Evolutionary conservation across 1,140 invertebrate species (phyloP).

Genomic region (Nasonia vitripennis): DNA sequence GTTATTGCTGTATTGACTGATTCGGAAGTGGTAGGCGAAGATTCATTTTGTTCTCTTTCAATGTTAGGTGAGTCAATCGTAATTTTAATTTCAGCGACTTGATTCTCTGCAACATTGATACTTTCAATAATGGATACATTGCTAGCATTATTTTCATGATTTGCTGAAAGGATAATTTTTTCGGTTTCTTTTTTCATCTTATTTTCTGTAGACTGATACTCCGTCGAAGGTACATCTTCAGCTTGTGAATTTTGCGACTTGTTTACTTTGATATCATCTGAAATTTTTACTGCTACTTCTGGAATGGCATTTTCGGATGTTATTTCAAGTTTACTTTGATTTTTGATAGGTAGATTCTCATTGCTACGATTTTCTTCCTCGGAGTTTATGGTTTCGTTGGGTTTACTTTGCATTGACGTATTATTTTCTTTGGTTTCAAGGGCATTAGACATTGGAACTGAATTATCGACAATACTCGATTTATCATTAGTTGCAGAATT

Average conservation of each 20-base stretch:
- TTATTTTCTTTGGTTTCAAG: background rate
- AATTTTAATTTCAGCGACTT: background rate
- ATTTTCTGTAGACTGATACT: too few relatives aligned
- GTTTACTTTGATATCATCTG: background rate
- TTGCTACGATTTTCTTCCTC: too few relatives aligned
- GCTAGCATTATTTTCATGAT: background rate
- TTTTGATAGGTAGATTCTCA: too few relatives aligned
- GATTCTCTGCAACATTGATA: background rate
- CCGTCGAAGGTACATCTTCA: background rate
- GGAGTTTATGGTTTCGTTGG: background rate
- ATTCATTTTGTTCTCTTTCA: background rate
- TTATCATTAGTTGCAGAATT: background rate
- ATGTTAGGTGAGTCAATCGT: background rate
- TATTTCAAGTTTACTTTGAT: too few relatives aligned
- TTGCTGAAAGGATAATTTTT: background rate
- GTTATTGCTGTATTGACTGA: background rate
- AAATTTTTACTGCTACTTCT: background rate
- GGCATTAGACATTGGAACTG: too few relatives aligned
- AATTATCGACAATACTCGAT: too few relatives aligned
- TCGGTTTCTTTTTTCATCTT: background rate
- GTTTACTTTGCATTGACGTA: background rate
- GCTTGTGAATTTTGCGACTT: constrained; percentile 1
- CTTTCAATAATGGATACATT: background rate
- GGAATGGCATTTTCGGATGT: background rate
- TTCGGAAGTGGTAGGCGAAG: background rate